phyloP scores from a whole-genome alignment of 1,140 invertebrate genomes.

The Helicoverpa armigera region DNA sequence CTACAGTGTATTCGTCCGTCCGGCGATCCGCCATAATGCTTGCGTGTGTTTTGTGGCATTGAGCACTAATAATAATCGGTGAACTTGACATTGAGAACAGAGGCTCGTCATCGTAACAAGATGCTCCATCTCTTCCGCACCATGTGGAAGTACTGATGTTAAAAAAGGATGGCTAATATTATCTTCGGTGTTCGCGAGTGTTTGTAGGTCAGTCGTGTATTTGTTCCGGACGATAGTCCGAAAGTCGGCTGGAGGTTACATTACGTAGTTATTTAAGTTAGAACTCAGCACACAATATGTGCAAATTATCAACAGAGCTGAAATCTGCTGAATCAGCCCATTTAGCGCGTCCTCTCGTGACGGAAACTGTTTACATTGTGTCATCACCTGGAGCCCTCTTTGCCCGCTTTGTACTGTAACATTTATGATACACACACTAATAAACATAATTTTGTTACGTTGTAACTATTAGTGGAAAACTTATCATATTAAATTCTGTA shows the following conservation, averaged over 20 bases:
- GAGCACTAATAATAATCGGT: slow-evolving; percentile 86
- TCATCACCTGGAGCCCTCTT: slow-evolving; percentile 31
- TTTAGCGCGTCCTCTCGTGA: slow-evolving; percentile 49
- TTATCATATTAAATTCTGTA: too few species aligned
- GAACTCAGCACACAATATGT: slow-evolving; percentile 64
- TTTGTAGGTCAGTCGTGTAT: slow-evolving; percentile 86
- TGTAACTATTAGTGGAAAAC: background rate
- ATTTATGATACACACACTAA: background rate
- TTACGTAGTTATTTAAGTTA: slow-evolving; percentile 78
- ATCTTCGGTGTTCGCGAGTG: slow-evolving; percentile 77
- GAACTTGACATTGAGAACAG: slow-evolving; percentile 86
- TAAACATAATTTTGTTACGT: background rate
- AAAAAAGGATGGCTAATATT: slow-evolving; percentile 73
- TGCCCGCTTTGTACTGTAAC: slow-evolving; percentile 46
- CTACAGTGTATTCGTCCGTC: slow-evolving; percentile 61
- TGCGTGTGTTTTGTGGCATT: slow-evolving; percentile 84
- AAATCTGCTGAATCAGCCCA: slow-evolving; percentile 49
- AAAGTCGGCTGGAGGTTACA: slow-evolving; percentile 86
- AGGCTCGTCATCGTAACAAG: slow-evolving; percentile 83
- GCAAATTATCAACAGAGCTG: slow-evolving; percentile 49
- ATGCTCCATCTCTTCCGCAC: slow-evolving; percentile 75
- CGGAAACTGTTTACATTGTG: slow-evolving; percentile 40
- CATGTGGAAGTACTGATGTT: slow-evolving; percentile 56
- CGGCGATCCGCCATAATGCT: slow-evolving; percentile 69
- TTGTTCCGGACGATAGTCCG: slow-evolving; percentile 85